Base-by-base conservation (phyloP, 2,113 vertebrate genomes). In the Circaetus cinerascens region DNA sequence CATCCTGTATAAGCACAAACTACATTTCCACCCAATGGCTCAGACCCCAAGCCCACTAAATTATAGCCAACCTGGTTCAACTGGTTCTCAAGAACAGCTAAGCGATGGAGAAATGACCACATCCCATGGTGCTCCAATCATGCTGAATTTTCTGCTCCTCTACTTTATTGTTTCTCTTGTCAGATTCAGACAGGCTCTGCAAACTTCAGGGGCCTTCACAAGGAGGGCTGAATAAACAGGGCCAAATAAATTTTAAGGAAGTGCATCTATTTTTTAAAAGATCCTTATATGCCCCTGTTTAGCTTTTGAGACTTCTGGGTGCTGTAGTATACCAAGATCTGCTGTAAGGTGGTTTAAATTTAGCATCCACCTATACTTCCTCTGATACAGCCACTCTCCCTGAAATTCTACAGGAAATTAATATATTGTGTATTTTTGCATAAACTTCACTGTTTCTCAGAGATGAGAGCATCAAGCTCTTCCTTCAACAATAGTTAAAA, bases 351-450 rank as follows among this genome's bases (percentile, higher is more conserved):
- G 23, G 29, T 82, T 93, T 86, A 94, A 91, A 95, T 80, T 90
- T 94, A 93, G 81, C 73, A 95, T 29, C 91, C 77, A 94, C 50
- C 87, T 91, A 76, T 89, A 76, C 38, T 68, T 86, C 36, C 79
- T 78, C 67, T 76, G 69, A 73, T 55, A 64, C 3, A 62, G 76
- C 50, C 22, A 15, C 22, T 69, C 59, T 72, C 66, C 69, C 50
- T 87, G 69, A 85, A 78, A 90, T 82, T 69, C 77, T 30, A 67
- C 78, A 85, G 77, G 74, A 76, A 93, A 95, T 91, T 69, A 91
- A 90, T 56, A 62, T 20, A 80, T 29, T 46, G 9, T 45, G 38
- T 40, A 48, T 75, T 88, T 85, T 71, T 91, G 21, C 63, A 66
- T 51, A 69, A 96, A 68, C 74, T 34, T 82, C 86, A 79, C 69